Percentiles rank a stretch among this genome's conserved stretches.
phyloP scores from a whole-genome alignment of 2,113 vertebrate genomes.

The Takifugu flavidus region DNA sequence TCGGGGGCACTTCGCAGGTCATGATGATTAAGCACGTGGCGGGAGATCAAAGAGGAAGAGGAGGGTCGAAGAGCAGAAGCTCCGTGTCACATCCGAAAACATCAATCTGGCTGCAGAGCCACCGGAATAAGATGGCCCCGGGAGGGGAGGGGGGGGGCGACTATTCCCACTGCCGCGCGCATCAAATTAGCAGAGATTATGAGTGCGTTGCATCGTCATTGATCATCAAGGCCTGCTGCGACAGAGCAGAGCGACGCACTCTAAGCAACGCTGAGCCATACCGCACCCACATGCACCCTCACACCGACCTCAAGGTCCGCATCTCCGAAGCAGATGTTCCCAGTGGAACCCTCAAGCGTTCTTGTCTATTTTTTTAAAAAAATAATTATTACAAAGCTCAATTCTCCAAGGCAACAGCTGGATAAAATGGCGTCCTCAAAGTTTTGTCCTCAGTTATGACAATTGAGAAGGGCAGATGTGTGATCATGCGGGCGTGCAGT shows the following conservation, averaged over 20 bases:
- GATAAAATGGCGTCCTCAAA: slow-evolving; percentile 20
- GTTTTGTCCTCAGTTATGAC: too few species aligned
- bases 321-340: slow-evolving; percentile 37
- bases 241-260: slow-evolving; percentile 14
- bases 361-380: slow-evolving; percentile 19
- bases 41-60: slow-evolving; percentile 9
- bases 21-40: not conserved
- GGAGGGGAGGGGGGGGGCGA: too few species aligned
- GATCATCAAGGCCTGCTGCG: slow-evolving; percentile 39
- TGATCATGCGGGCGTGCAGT: too few species aligned
- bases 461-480: too few species aligned
- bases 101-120: too few species aligned
- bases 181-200: slow-evolving; percentile 17
- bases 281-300: not conserved
- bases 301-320: slow-evolving; percentile 4
- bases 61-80: not conserved
- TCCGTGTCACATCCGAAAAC: too few species aligned
- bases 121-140: too few species aligned
- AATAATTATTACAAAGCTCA: slow-evolving; percentile 4
- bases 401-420: slow-evolving; percentile 24
- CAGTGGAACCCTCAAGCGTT: slow-evolving; percentile 28
- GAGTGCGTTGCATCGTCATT: slow-evolving; percentile 28
- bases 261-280: slow-evolving; percentile 2
- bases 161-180: not conserved
- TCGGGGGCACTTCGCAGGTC: not conserved